Conservation (phyloP, 2,113 vertebrate genomes). For the Melanerpes aurifrons region DNA sequence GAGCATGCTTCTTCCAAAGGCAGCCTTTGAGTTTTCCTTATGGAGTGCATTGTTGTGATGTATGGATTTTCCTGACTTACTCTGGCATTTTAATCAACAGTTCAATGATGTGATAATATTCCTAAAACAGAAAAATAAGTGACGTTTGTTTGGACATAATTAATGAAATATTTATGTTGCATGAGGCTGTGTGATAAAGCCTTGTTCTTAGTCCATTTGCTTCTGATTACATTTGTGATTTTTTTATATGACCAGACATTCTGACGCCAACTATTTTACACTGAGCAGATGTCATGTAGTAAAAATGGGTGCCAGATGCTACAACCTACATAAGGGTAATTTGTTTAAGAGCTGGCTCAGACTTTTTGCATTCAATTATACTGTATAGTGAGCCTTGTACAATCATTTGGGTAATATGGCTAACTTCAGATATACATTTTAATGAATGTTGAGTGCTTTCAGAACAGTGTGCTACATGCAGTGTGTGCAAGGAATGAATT, state of each 20-base stretch:
- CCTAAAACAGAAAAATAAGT: constrained; percentile 79
- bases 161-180: constrained; percentile 86
- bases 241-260: constrained; percentile 85
- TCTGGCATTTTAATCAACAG: constrained; percentile 78
- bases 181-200: constrained; percentile 81
- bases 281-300: constrained; percentile 86
- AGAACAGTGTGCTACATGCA: constrained; percentile 31
- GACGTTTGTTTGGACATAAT: constrained; percentile 83
- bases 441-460: constrained; percentile 70
- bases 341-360: constrained; percentile 85
- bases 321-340: constrained; percentile 82
- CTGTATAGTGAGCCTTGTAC: constrained; percentile 71
- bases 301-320: constrained; percentile 86
- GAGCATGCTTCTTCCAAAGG: constrained; percentile 18
- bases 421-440: constrained; percentile 78
- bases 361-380: constrained; percentile 83
- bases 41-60: constrained; percentile 57
- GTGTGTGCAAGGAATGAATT: constrained; percentile 72
- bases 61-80: constrained; percentile 70
- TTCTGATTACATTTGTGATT: constrained; percentile 85
- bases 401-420: constrained; percentile 79
- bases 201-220: constrained; percentile 79
- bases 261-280: constrained; percentile 85
- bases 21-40: constrained; percentile 26
- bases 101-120: constrained; percentile 81